Conservation (phyloP, 2,113 vertebrate genomes). For the Chauna torquata region DNA sequence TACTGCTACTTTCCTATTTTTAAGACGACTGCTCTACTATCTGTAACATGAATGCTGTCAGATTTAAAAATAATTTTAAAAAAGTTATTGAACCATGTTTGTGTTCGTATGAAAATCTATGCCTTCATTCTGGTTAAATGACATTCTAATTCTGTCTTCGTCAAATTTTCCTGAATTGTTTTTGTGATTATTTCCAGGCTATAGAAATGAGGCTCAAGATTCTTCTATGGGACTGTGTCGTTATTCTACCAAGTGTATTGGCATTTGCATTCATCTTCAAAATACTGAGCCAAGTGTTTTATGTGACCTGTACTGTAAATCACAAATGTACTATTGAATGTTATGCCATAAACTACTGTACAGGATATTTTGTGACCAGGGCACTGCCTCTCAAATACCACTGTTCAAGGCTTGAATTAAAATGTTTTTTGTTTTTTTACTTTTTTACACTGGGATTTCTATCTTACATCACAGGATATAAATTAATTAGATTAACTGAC, state of each 20-base stretch:
- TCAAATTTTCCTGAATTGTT: not conserved
- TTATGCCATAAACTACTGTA: constrained; percentile 43
- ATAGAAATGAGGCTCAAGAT: constrained; percentile 18
- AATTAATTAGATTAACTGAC: constrained; percentile 5
- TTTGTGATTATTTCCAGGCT: constrained; percentile 63
- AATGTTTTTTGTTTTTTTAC: constrained; percentile 36
- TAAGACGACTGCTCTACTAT: not conserved
- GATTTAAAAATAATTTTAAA: not conserved
- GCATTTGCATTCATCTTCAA: constrained; percentile 12
- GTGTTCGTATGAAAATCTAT: not conserved
- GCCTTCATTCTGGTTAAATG: not conserved
- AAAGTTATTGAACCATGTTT: not conserved
- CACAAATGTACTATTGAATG: constrained; percentile 28
- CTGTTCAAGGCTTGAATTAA: constrained; percentile 53
- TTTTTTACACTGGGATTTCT: constrained; percentile 70
- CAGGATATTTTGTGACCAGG: constrained; percentile 29
- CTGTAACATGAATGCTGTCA: not conserved
- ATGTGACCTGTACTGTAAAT: constrained; percentile 5
- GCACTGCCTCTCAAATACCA: constrained; percentile 30
- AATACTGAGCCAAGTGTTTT: constrained; percentile 33
- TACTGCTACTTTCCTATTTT: not conserved
- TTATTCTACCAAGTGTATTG: not conserved
- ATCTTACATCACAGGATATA: constrained; percentile 11
- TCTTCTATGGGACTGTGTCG: not conserved
- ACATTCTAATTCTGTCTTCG: not conserved